These are phyloP conservation scores for Heliconius ethilla DNA, from an alignment of 2,888 invertebrate species.

Conservation along the genomic window DNA sequence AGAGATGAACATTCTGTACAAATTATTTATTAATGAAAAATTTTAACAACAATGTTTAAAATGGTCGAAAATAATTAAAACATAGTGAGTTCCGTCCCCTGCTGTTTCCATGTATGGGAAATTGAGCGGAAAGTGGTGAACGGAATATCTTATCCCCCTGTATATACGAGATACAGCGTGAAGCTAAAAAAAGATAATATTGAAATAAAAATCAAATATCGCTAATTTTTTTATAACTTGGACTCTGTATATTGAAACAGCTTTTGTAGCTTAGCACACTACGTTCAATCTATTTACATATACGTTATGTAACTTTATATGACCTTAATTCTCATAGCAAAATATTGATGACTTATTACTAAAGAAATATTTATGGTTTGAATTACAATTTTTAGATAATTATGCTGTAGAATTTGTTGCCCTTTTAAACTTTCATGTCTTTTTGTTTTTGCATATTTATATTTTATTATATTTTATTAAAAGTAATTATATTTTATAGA, in stretches of 20 bases:
- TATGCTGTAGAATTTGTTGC: too few species aligned
- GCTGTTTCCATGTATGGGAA: too few species aligned
- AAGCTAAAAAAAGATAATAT: neutral
- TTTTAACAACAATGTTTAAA: too few species aligned
- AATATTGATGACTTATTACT: constrained; percentile 25
- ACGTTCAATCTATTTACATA: constrained; percentile 30
- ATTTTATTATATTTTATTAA: too few species aligned
- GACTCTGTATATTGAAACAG: neutral
- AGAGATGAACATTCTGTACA: too few species aligned
- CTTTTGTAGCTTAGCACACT: constrained; percentile 14
- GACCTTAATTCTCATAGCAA: constrained; percentile 31
- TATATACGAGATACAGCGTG: neutral
- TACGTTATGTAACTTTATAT: constrained; percentile 38
- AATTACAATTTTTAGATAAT: neutral
- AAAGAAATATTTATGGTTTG: neutral
- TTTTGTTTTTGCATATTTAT: neutral
- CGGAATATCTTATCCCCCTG: neutral
- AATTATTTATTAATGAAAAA: too few species aligned
- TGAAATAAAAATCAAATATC: neutral
- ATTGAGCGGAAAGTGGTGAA: neutral
- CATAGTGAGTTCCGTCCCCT: too few species aligned
- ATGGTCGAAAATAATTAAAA: too few species aligned
- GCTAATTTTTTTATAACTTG: neutral
- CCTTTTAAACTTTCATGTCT: neutral
- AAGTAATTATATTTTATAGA: neutral